Conservation (phyloP, 2,888 invertebrate genomes). For the Branchipolynoe longqiensis region DNA sequence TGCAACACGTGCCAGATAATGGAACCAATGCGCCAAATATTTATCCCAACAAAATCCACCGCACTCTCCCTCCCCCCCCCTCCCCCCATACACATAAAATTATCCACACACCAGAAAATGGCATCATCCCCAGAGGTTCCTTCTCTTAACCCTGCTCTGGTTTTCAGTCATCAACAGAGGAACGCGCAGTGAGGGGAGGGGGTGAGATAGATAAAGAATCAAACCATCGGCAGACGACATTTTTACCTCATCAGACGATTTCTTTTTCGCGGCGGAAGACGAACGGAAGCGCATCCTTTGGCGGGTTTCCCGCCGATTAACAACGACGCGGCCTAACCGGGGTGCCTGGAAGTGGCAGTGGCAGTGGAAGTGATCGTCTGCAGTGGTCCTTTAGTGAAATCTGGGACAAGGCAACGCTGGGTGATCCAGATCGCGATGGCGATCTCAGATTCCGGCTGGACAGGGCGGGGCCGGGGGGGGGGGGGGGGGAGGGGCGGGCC, state of each 20-base stretch:
- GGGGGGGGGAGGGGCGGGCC: neutral
- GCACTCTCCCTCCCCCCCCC: neutral
- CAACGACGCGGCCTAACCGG: neutral
- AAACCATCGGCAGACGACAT: conserved; percentile 1
- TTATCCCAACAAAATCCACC: conserved; percentile 7
- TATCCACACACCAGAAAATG: no score
- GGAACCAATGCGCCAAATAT: conserved; percentile 28
- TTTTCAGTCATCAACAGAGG: no score
- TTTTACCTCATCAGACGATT: no score
- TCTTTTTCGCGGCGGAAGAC: no score
- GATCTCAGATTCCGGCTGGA: conserved; percentile 13
- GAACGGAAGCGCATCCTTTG: no score
- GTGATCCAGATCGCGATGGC: conserved; percentile 44
- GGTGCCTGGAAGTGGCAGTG: conserved; percentile 35
- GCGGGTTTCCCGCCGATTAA: conserved; percentile 14
- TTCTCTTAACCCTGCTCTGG: no score
- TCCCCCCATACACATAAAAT: no score
- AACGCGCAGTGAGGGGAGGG: neutral
- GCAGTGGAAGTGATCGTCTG: neutral
- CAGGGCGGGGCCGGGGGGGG: neutral
- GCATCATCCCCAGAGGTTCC: no score
- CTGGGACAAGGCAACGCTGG: conserved; percentile 21
- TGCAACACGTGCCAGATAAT: neutral
- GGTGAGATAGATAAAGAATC: neutral
- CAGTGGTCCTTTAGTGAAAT: neutral